phyloP scores from a whole-genome alignment of 2,888 invertebrate species.

The Euproctis similis region DNA sequence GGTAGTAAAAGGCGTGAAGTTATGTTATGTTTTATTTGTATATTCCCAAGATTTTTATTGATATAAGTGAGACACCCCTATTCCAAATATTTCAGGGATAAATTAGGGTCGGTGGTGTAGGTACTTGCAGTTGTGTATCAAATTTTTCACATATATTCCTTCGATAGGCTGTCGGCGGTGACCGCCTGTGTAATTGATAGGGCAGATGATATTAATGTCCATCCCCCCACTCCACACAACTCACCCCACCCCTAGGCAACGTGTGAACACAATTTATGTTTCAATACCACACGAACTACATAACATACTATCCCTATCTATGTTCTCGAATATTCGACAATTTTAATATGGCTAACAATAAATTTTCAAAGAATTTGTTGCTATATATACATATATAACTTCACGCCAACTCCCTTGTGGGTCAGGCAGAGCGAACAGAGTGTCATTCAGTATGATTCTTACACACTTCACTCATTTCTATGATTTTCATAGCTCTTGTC shows the following conservation, averaged over 20 bases:
- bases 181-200: conserved; percentile 63
- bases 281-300: conserved; percentile 39
- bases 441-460: too few species aligned
- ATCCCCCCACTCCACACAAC: too few species aligned
- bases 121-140: too few species aligned
- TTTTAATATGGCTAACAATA: conserved; percentile 29
- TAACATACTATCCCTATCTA: conserved; percentile 12
- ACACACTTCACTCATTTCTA: too few species aligned
- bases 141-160: conserved; percentile 53
- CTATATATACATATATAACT: too few species aligned
- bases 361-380: too few species aligned
- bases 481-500: too few species aligned
- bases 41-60: conserved; percentile 1
- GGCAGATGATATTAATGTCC: conserved; percentile 63
- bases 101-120: conserved; percentile 40
- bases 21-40: too few species aligned
- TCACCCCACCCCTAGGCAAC: conserved; percentile 39
- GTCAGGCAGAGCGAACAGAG: too few species aligned
- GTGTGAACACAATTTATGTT: conserved; percentile 61
- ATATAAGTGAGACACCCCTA: conserved; percentile 33
- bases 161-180: conserved; percentile 49
- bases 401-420: too few species aligned
- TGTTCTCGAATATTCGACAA: conserved; percentile 22
- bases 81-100: conserved; percentile 24
- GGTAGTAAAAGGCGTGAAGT: too few species aligned